Conservation (phyloP, 2,888 invertebrate genomes). For the Poecilus cupreus region DNA sequence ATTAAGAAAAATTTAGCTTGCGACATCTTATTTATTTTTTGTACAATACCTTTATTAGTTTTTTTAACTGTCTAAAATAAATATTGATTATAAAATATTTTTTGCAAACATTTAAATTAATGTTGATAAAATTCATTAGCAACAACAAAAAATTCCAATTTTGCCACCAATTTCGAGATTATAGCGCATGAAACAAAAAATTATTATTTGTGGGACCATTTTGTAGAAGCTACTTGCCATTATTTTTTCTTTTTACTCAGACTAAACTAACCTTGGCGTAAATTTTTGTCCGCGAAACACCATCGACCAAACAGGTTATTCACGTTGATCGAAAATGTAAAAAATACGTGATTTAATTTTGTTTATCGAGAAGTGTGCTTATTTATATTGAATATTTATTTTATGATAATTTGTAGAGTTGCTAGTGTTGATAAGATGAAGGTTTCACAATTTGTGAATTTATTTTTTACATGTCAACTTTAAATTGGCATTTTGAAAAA, state of each 20-base stretch:
- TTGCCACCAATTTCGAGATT: background rate
- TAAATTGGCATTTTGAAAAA: too few relatives aligned
- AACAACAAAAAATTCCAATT: background rate
- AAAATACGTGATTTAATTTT: slow-evolving; percentile 51
- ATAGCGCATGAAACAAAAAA: background rate
- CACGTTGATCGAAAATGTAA: slow-evolving; percentile 50
- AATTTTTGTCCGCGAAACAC: slow-evolving; percentile 37
- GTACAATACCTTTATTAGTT: too few relatives aligned
- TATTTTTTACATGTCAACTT: background rate
- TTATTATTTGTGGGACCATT: background rate
- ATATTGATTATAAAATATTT: too few relatives aligned
- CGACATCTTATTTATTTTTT: too few relatives aligned
- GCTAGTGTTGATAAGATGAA: background rate
- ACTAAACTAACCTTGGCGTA: slow-evolving; percentile 42
- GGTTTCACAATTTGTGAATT: background rate
- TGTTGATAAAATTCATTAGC: background rate
- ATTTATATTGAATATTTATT: slow-evolving; percentile 27
- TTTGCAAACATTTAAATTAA: background rate
- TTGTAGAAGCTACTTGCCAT: slow-evolving; percentile 5
- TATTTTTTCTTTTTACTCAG: background rate
- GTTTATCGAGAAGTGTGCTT: slow-evolving; percentile 6
- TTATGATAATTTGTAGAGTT: slow-evolving; percentile 2
- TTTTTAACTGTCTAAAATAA: too few relatives aligned
- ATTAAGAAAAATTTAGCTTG: too few relatives aligned
- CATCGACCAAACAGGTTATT: slow-evolving; percentile 48